These are phyloP conservation scores for Criorhina ranunculi DNA, from an alignment of 2,888 invertebrate species.

Conservation along the genomic window DNA sequence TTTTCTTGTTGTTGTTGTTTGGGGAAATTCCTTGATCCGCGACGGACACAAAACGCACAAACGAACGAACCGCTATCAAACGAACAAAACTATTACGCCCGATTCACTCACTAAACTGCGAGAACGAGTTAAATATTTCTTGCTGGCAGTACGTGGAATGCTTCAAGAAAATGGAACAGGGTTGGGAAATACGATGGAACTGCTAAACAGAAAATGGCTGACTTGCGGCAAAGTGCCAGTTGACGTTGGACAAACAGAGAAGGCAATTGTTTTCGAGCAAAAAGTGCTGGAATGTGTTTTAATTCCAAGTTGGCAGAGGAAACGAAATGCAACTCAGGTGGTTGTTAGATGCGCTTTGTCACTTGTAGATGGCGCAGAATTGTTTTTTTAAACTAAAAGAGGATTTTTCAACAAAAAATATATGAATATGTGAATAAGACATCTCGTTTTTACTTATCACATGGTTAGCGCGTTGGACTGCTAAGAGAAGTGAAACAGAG, in stretches of 20 bases:
- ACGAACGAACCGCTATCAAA: conserved; percentile 38
- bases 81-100: conserved; percentile 58
- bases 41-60: conserved; percentile 50
- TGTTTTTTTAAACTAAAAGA: too few species aligned
- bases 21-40: conserved; percentile 56
- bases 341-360: not conserved
- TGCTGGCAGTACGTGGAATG: conserved; percentile 35
- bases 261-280: not conserved
- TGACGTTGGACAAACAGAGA: conserved; percentile 45
- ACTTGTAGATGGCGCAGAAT: conserved; percentile 29
- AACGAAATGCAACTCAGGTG: conserved; percentile 27
- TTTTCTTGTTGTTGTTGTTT: conserved; percentile 41
- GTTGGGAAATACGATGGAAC: conserved; percentile 37
- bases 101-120: conserved; percentile 72
- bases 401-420: too few species aligned
- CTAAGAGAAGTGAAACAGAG: too few species aligned
- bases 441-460: too few species aligned
- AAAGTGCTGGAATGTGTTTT: conserved; percentile 48
- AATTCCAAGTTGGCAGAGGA: not conserved
- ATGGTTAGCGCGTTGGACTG: too few species aligned
- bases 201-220: conserved; percentile 64
- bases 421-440: too few species aligned
- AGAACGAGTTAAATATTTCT: conserved; percentile 46
- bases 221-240: conserved; percentile 1
- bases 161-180: conserved; percentile 26